phyloP scores from a whole-genome alignment of 2,888 invertebrate genomes.

The Ceriagrion tenellum region DNA sequence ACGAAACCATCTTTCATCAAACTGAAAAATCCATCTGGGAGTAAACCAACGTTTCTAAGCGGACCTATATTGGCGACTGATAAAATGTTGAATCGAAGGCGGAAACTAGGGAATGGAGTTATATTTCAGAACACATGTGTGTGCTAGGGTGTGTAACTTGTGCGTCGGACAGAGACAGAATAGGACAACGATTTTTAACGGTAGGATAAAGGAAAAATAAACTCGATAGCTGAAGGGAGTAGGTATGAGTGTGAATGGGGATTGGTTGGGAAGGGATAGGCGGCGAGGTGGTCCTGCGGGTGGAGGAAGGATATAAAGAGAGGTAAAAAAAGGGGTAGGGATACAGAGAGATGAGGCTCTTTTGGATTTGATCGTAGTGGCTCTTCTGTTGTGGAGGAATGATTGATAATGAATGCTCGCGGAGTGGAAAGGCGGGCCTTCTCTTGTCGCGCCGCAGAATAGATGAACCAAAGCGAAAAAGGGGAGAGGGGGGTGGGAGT shows the following conservation, averaged over 20 bases:
- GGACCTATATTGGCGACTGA: not conserved
- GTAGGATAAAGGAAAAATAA: not conserved
- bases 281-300: no score
- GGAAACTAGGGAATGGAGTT: no score
- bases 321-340: not conserved
- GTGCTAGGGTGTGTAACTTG: no score
- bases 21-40: no score
- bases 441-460: not conserved
- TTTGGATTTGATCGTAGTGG: not conserved
- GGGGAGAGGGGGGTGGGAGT: not conserved
- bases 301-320: not conserved
- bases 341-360: not conserved
- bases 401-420: constrained; percentile 16
- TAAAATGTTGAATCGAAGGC: not conserved
- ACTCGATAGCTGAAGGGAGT: not conserved
- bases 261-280: not conserved
- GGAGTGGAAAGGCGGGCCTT: not conserved
- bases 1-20: no score
- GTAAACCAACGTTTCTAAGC: not conserved
- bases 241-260: not conserved
- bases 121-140: no score
- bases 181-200: not conserved
- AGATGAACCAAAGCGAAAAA: not conserved
- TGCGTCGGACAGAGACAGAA: no score
- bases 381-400: constrained; percentile 24